Conservation (phyloP, 2,888 invertebrate genomes). For the Sesamia inferens region DNA sequence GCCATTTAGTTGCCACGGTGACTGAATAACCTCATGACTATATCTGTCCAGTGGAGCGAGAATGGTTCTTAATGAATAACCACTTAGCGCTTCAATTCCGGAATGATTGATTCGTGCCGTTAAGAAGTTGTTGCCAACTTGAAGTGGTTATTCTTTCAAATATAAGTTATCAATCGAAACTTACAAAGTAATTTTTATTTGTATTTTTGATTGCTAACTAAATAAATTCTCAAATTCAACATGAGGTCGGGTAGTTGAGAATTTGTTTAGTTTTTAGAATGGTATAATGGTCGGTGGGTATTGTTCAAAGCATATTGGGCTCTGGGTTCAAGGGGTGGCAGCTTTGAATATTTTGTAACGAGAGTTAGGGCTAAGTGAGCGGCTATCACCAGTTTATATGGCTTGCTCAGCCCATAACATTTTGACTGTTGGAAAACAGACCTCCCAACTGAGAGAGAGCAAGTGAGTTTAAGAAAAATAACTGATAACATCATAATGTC, state of each 20-base stretch:
- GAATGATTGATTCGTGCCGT: slow-evolving; percentile 4
- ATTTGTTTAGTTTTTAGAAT: not conserved
- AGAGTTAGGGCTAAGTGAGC: not conserved
- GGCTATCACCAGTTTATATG: not conserved
- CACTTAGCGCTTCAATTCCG: slow-evolving; percentile 27
- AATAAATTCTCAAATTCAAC: too few relatives aligned
- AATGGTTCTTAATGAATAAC: slow-evolving; percentile 22
- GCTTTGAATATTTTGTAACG: not conserved
- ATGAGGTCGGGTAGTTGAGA: not conserved
- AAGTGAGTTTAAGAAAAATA: not conserved
- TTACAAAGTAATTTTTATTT: not conserved
- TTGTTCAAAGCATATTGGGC: not conserved
- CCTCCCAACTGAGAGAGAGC: not conserved
- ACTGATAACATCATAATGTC: not conserved
- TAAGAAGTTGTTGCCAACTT: not conserved
- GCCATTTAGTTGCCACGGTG: slow-evolving; percentile 50
- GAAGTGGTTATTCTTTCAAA: not conserved
- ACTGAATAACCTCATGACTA: slow-evolving; percentile 53
- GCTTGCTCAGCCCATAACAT: not conserved
- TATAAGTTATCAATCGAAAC: not conserved
- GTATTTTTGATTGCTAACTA: too few relatives aligned
- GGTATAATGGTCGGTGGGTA: not conserved
- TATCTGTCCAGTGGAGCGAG: slow-evolving; percentile 18
- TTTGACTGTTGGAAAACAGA: not conserved
- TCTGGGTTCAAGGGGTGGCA: not conserved